Percentiles rank a stretch among this genome's conserved stretches.
phyloP scores from a whole-genome alignment of 2,888 invertebrate genomes.

The Xanthia icteritia region DNA sequence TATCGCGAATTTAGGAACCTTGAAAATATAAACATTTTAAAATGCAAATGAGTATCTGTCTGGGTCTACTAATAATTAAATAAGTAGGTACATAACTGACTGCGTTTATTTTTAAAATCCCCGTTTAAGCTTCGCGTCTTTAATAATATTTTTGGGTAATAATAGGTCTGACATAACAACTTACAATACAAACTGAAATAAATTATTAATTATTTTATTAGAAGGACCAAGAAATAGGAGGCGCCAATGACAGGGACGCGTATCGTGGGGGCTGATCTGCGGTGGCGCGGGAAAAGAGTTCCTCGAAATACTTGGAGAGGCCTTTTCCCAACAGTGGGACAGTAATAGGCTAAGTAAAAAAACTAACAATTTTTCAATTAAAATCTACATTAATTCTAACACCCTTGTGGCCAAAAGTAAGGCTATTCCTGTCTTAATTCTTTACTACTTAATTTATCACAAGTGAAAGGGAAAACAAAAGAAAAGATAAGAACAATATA shows the following conservation, averaged over 20 bases:
- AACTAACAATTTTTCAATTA: too few relatives aligned
- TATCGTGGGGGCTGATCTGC: too few relatives aligned
- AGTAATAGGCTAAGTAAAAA: too few relatives aligned
- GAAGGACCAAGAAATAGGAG: too few relatives aligned
- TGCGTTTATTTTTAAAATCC: conserved; percentile 5
- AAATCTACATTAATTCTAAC: not conserved
- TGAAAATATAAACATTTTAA: conserved; percentile 75
- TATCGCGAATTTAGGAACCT: conserved; percentile 68
- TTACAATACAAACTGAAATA: not conserved
- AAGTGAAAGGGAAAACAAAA: not conserved
- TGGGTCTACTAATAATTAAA: conserved; percentile 70
- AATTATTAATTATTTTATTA: not conserved
- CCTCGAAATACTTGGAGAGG: too few relatives aligned
- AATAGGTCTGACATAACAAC: not conserved
- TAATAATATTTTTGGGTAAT: not conserved
- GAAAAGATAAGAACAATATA: not conserved
- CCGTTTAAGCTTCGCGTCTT: not conserved
- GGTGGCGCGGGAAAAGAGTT: too few relatives aligned
- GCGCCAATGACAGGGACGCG: too few relatives aligned
- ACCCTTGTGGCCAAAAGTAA: not conserved
- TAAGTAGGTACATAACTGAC: conserved; percentile 40
- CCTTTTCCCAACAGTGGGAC: too few relatives aligned
- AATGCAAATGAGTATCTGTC: conserved; percentile 74
- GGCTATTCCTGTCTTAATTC: too few relatives aligned
- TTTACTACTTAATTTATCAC: not conserved